Base-by-base conservation (phyloP, 2,113 vertebrate genomes). In the Seriola aureovittata region DNA sequence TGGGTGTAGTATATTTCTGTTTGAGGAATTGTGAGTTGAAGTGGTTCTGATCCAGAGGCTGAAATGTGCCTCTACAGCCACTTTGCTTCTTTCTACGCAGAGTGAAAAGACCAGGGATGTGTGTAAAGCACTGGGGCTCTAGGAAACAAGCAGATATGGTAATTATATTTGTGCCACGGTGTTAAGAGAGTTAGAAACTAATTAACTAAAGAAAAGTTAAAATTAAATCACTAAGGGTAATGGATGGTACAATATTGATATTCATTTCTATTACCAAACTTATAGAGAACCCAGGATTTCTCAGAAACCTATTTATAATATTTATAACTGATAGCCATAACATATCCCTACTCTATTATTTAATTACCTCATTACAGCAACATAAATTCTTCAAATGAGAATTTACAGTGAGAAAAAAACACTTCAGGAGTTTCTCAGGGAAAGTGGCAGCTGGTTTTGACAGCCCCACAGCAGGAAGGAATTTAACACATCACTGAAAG, bases 401-500 rank as follows among this genome's bases (percentile, higher is more conserved):
- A 17, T 50, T 50, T 48, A 38, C 29, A 29, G 29, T 62, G 57
- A 16, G 38, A 1, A 3, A 14, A 14, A 44, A 46, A 46, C 5
- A 46, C 14, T 46, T 46, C 4, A 50, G 60, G 10, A 3, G 16
- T 13, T 46, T 44, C 78, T 67, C 5, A 3, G 62, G 63, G 63
- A 40, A 19, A 50, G 60, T 25, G 38, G 58, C 50, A 78, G 74
- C 59, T 73, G 69, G 54, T 68, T 72, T 62, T 68, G 68, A 73
- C 81, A 78, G n/a, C 62, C 6, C 17, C 73, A 72, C 75, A 84
- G 55, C 63, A 84, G 44, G 75, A 67, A 42, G 63, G 29, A 21
- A 55, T 82, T 71, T 75, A 70, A 57, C 72, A 55, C 65, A 66
- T 59, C 59, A 78, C 69, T 64, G 14, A 71, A 71, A 71, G 59